phyloP scores from a whole-genome alignment of 2,888 invertebrate genomes.

The Caradrina clavipalpis region DNA sequence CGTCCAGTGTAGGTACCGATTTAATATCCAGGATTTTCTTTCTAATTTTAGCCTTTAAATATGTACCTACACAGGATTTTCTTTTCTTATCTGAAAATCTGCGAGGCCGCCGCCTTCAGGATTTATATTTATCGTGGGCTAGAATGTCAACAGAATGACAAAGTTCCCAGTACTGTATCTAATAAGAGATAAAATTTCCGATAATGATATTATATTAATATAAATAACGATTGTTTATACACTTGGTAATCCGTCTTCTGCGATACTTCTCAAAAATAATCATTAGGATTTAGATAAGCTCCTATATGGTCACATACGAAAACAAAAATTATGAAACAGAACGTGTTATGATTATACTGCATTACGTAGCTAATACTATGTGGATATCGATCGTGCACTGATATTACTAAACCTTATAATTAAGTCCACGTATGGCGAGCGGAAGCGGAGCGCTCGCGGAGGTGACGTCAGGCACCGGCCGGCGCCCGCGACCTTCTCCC shows the following conservation, averaged over 20 bases:
- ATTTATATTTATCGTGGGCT: conserved; percentile 25
- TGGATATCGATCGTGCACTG: conserved; percentile 26
- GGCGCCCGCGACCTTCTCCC: conserved; percentile 83
- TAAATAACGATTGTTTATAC: conserved; percentile 17
- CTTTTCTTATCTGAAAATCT: conserved; percentile 21
- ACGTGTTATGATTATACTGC: conserved; percentile 19
- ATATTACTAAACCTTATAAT: conserved; percentile 65
- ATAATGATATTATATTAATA: conserved; percentile 30
- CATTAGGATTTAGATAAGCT: conserved; percentile 39
- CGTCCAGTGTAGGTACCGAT: neutral
- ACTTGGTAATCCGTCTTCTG: conserved; percentile 30
- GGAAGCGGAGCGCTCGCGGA: conserved; percentile 85
- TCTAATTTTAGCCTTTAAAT: conserved; percentile 10
- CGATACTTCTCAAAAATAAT: conserved; percentile 13
- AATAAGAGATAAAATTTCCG: conserved; percentile 29
- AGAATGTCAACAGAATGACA: conserved; percentile 29
- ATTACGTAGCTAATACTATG: conserved; percentile 1
- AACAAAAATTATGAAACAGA: conserved; percentile 28
- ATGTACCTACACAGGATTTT: neutral
- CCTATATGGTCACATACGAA: conserved; percentile 3
- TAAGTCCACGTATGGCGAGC: conserved; percentile 76
- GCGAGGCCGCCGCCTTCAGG: neutral
- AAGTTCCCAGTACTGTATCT: conserved; percentile 42
- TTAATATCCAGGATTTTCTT: neutral
- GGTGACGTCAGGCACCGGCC: conserved; percentile 85